A percentile compares a stretch with the other conserved stretches of the same genome.
Evolutionary conservation across 2,888 invertebrate genomes (phyloP).

Genomic region (Bellardia bayeri): DNA sequence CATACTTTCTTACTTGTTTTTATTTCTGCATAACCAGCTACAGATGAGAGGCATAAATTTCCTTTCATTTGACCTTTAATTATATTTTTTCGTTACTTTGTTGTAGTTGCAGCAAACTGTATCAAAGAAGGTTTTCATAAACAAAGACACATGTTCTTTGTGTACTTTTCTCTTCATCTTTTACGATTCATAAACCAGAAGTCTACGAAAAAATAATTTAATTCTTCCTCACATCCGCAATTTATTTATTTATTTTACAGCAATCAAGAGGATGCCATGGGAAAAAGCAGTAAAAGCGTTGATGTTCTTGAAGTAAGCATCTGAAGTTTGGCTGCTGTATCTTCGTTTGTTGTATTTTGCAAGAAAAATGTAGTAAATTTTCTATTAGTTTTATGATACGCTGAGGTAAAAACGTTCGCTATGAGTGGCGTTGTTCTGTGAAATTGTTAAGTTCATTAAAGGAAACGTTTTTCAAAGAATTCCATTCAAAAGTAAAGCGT

Average conservation of each 20-base stretch:
- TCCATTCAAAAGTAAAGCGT: too few relatives aligned
- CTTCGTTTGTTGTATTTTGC: background rate
- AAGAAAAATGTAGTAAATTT: background rate
- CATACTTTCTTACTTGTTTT: too few relatives aligned
- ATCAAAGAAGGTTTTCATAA: background rate
- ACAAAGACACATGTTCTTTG: slow-evolving; percentile 6
- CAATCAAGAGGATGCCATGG: background rate
- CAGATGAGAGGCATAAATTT: background rate
- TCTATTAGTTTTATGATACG: slow-evolving; percentile 3
- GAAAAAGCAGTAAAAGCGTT: background rate
- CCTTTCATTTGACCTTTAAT: background rate
- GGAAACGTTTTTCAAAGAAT: too few relatives aligned
- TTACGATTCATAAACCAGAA: background rate
- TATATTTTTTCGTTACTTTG: background rate
- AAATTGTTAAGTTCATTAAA: too few relatives aligned
- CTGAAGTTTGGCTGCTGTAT: background rate
- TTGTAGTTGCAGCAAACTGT: background rate
- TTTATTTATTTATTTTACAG: slow-evolving; percentile 1
- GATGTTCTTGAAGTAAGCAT: background rate
- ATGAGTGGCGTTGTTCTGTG: background rate
- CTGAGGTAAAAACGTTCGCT: background rate
- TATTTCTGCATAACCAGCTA: background rate
- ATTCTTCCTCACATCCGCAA: background rate
- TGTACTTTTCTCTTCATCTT: background rate
- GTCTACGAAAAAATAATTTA: background rate